Percentiles rank a stretch among this genome's conserved stretches.
These are phyloP conservation scores for Verasper variegatus DNA, from an alignment of 2,113 vertebrate species.

Conservation along the genomic window DNA sequence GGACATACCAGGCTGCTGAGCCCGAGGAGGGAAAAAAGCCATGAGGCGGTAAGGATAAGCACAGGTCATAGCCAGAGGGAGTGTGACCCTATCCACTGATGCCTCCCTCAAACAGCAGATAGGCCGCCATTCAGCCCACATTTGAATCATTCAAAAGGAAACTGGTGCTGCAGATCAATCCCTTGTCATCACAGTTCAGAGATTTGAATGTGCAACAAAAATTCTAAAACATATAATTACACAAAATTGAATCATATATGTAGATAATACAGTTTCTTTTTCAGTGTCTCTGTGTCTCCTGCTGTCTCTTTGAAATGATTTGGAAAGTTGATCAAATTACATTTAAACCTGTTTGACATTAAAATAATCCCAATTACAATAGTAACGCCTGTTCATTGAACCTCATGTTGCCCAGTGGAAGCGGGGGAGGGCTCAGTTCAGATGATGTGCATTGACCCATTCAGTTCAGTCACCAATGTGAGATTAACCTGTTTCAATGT, in stretches of 20 bases:
- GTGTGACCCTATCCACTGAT: slow-evolving; percentile 9
- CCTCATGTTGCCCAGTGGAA: not conserved
- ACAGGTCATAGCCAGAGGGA: slow-evolving; percentile 2
- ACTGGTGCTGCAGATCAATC: not conserved
- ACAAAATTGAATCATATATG: not conserved
- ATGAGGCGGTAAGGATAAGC: not conserved
- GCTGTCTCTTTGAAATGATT: not conserved
- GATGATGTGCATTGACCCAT: slow-evolving; percentile 16
- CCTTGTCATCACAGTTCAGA: not conserved
- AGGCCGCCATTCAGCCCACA: not conserved
- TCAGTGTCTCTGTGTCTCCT: not conserved
- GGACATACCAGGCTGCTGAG: slow-evolving; percentile 1
- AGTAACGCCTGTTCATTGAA: not conserved
- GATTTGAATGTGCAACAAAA: not conserved
- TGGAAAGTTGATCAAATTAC: not conserved
- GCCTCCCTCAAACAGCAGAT: not conserved
- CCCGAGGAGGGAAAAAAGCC: not conserved
- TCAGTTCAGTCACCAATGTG: slow-evolving; percentile 5
- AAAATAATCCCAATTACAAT: no score
- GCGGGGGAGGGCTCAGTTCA: not conserved
- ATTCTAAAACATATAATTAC: not conserved
- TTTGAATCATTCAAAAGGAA: not conserved
- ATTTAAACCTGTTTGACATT: not conserved
- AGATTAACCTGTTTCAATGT: slow-evolving; percentile 2
- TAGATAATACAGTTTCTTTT: not conserved